Evolutionary conservation across 1,140 invertebrate genomes (phyloP).

Genomic region (Amphibalanus amphitrite): DNA sequence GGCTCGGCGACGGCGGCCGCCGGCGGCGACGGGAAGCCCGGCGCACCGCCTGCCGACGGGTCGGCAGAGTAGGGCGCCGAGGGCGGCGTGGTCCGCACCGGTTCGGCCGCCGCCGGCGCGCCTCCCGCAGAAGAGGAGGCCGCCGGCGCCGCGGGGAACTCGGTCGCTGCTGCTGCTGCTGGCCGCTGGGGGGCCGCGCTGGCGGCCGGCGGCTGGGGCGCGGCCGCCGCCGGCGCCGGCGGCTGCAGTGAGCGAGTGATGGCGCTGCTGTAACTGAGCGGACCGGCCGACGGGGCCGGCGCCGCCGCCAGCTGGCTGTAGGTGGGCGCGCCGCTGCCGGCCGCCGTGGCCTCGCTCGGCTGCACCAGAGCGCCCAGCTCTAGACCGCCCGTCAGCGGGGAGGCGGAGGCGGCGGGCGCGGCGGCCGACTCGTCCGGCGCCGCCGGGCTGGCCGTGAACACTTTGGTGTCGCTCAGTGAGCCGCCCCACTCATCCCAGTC

Average conservation of each 20-base stretch:
- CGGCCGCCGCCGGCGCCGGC: neutral
- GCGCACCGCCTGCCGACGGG: too few species aligned
- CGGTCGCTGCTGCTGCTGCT: neutral
- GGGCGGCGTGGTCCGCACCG: too few species aligned
- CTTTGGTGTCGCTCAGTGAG: slow-evolving; percentile 81
- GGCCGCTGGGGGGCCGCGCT: neutral
- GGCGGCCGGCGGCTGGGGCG: neutral
- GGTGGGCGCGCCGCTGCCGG: neutral
- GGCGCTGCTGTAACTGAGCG: neutral
- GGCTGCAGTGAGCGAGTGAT: neutral
- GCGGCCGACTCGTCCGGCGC: slow-evolving; percentile 18
- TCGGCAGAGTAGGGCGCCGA: too few species aligned
- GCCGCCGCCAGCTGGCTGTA: neutral
- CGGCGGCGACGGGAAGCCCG: too few species aligned
- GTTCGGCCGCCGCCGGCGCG: too few species aligned
- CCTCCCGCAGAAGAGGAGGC: too few species aligned
- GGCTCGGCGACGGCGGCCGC: too few species aligned
- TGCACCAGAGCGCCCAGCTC: neutral
- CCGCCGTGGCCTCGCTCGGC: neutral
- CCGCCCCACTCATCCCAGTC: slow-evolving; percentile 92
- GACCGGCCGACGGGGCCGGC: too few species aligned
- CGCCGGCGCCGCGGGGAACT: too few species aligned
- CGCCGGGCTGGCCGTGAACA: slow-evolving; percentile 55
- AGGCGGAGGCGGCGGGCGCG: neutral
- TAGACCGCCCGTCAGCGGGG: neutral